Percentiles rank a stretch among this genome's conserved stretches.
Evolutionary conservation across 2,113 vertebrate species (phyloP).

Genomic region (Limanda limanda): DNA sequence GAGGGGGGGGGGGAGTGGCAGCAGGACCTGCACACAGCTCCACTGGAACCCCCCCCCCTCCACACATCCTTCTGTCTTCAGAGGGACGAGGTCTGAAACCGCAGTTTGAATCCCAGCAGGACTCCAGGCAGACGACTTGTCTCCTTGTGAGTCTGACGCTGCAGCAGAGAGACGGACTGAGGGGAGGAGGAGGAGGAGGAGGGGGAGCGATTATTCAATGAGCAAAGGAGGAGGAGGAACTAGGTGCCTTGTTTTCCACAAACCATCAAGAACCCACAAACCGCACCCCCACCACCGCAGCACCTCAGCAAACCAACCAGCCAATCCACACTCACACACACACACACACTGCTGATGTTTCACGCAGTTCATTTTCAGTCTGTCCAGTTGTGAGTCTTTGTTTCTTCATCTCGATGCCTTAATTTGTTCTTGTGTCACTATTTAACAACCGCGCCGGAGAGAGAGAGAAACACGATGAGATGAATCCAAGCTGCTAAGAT

Average conservation of each 20-base stretch:
- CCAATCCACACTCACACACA: constrained; percentile 56
- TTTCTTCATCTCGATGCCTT: constrained; percentile 76
- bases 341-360: constrained; percentile 24
- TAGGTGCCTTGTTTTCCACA: constrained; percentile 71
- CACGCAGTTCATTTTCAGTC: background rate
- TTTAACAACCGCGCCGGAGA: constrained; percentile 41
- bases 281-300: constrained; percentile 46
- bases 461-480: constrained; percentile 1
- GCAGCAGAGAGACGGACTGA: background rate
- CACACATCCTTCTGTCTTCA: constrained; percentile 18
- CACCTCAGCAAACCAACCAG: constrained; percentile 70
- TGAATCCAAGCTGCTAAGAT: constrained; percentile 15
- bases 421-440: constrained; percentile 60
- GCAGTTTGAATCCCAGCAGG: background rate
- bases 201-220: constrained; percentile 7
- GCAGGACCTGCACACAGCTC: constrained; percentile 52
- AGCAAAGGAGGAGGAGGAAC: constrained; percentile 62
- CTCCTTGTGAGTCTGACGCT: constrained; percentile 33
- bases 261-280: constrained; percentile 14
- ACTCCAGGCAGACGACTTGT: constrained; percentile 66
- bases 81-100: background rate
- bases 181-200: background rate
- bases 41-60: constrained; percentile 25
- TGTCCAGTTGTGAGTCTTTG: constrained; percentile 29
- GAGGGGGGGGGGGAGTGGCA: constrained; percentile 30